These are phyloP conservation scores for Caenorhabditis panamensis DNA, from an alignment of 2,888 invertebrate species.

Conservation along the genomic window DNA sequence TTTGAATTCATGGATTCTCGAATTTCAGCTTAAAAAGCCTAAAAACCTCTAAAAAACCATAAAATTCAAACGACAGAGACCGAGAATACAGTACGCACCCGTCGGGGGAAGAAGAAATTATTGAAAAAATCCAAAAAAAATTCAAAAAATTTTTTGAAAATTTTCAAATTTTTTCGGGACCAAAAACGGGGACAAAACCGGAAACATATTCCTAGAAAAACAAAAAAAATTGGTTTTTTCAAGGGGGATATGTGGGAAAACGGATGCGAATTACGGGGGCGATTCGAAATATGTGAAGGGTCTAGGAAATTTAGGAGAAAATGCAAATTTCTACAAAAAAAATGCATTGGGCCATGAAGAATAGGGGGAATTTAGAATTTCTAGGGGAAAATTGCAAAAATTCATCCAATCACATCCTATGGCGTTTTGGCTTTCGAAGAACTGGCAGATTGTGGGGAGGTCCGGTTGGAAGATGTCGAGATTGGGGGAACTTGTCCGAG, in stretches of 20 bases:
- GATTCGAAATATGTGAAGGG: too few relatives aligned
- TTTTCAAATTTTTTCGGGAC: too few relatives aligned
- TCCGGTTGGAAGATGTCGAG: constrained; percentile 9
- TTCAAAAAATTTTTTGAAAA: not conserved
- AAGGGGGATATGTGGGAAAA: constrained; percentile 28
- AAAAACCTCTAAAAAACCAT: not conserved
- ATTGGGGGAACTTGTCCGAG: constrained; percentile 36
- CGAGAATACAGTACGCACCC: constrained; percentile 53
- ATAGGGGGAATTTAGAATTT: not conserved
- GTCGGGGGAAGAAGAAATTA: constrained; percentile 18
- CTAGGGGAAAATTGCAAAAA: not conserved
- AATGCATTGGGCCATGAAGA: too few relatives aligned
- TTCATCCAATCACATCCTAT: not conserved
- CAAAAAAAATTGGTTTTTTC: not conserved
- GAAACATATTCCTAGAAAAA: constrained; percentile 28
- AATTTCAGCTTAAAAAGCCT: not conserved
- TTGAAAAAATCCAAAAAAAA: constrained; percentile 2
- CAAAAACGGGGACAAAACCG: too few relatives aligned
- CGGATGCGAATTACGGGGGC: too few relatives aligned
- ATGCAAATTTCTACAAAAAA: too few relatives aligned
- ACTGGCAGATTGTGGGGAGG: constrained; percentile 9
- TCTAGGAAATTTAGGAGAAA: too few relatives aligned
- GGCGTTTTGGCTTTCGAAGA: constrained; percentile 21
- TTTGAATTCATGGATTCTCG: not conserved
- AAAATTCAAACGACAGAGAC: constrained; percentile 36